A percentile compares a stretch with the other conserved stretches of the same genome.
Evolutionary conservation across 1,140 invertebrate species (phyloP).

Genomic region (Drosophila pseudoobscura): DNA sequence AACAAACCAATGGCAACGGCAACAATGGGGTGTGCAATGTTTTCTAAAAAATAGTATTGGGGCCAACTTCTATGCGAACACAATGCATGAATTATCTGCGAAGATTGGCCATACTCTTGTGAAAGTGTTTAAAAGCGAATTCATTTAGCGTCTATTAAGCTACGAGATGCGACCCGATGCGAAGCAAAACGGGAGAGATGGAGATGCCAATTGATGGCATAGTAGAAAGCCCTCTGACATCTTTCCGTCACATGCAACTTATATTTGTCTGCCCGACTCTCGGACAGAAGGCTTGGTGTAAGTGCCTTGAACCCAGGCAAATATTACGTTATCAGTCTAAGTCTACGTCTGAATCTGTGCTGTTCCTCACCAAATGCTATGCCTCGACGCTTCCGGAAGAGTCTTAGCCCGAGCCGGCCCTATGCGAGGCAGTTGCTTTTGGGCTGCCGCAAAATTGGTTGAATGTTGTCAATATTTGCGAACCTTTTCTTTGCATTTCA

Average conservation of each 20-base stretch:
- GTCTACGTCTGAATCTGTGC: not conserved
- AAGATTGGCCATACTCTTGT: constrained; percentile 34
- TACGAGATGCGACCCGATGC: not conserved
- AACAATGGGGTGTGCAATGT: constrained; percentile 54
- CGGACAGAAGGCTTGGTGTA: not conserved
- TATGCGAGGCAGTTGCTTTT: not conserved
- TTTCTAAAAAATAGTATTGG: constrained; percentile 41
- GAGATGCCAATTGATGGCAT: constrained; percentile 41
- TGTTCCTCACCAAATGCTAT: constrained; percentile 37
- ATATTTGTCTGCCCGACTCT: constrained; percentile 34
- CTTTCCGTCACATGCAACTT: constrained; percentile 38
- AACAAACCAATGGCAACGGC: constrained; percentile 5
- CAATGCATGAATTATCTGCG: constrained; percentile 36
- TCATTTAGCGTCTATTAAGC: constrained; percentile 51
- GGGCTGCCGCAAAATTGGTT: constrained; percentile 33
- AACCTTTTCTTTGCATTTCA: constrained; percentile 58
- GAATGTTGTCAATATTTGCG: constrained; percentile 69
- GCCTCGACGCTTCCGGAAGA: constrained; percentile 34
- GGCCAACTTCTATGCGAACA: constrained; percentile 50
- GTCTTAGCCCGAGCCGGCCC: not conserved
- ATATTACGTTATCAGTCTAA: constrained; percentile 42
- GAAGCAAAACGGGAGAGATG: too few species aligned
- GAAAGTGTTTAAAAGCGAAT: constrained; percentile 58
- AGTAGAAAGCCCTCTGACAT: constrained; percentile 58
- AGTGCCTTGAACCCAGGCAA: constrained; percentile 19